phyloP scores from a whole-genome alignment of 2,888 invertebrate genomes.

The Melieria omissa region DNA sequence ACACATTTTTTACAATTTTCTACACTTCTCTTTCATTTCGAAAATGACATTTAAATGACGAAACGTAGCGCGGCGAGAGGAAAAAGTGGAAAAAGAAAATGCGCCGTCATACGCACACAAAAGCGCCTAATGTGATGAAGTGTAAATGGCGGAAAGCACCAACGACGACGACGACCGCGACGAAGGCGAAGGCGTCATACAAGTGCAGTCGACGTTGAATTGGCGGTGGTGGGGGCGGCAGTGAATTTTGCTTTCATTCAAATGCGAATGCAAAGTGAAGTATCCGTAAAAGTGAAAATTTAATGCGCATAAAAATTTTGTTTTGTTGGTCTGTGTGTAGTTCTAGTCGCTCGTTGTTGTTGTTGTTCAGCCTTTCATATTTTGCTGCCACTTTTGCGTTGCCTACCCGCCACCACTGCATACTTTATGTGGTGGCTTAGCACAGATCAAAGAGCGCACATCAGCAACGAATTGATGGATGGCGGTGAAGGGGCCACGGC shows the following conservation, averaged over 20 bases:
- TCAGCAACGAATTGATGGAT: not conserved
- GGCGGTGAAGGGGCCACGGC: no score
- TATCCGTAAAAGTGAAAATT: conserved; percentile 19
- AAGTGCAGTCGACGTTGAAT: not conserved
- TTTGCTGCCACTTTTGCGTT: no score
- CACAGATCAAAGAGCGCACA: conserved; percentile 5
- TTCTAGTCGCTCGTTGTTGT: no score
- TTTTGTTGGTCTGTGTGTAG: not conserved
- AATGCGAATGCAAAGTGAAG: conserved; percentile 13
- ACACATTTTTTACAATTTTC: conserved; percentile 32
- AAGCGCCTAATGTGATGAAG: conserved; percentile 53
- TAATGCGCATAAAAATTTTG: conserved; percentile 18
- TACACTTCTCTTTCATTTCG: conserved; percentile 31
- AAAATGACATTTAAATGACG: conserved; percentile 48
- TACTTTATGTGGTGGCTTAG: not conserved
- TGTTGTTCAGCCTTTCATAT: no score
- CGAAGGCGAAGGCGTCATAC: not conserved
- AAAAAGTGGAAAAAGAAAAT: not conserved
- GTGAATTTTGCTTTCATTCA: not conserved
- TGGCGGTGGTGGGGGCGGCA: no score
- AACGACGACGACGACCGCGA: conserved; percentile 27
- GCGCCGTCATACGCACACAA: not conserved
- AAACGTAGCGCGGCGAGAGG: conserved; percentile 40
- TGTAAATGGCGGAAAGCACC: conserved; percentile 58
- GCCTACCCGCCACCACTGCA: no score